Conservation (phyloP, 2,888 invertebrate species). For the Andrena minutula region DNA sequence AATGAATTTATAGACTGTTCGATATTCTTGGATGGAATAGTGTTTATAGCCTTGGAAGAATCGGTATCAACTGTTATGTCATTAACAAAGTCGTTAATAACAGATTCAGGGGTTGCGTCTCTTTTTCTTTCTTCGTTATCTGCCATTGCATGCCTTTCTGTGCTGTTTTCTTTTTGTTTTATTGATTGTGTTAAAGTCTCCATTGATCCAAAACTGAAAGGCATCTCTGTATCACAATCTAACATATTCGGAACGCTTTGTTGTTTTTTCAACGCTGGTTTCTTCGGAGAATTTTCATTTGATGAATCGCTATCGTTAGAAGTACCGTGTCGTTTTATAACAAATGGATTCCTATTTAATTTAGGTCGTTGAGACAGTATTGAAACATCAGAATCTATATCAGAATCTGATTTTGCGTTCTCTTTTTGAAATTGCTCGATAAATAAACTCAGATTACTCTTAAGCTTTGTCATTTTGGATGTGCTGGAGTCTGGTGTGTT, state of each 20-base stretch:
- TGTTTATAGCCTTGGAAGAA: background rate
- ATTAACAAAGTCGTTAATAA: constrained; percentile 27
- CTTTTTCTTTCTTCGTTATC: background rate
- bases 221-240: constrained; percentile 15
- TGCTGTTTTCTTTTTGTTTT: constrained; percentile 1
- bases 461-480: constrained; percentile 54
- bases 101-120: background rate
- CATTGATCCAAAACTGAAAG: background rate
- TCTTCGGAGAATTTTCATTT: background rate
- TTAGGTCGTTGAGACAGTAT: constrained; percentile 12
- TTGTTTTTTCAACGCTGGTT: constrained; percentile 9
- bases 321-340: constrained; percentile 32
- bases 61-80: constrained; percentile 3
- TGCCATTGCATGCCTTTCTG: background rate
- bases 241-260: constrained; percentile 39
- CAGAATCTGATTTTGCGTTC: constrained; percentile 70
- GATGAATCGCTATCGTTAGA: constrained; percentile 2
- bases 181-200: background rate
- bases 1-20: constrained; percentile 11
- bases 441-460: constrained; percentile 75
- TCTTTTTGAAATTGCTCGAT: constrained; percentile 74
- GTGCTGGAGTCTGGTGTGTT: constrained; percentile 45
- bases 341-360: constrained; percentile 73
- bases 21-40: background rate
- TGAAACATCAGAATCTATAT: constrained; percentile 68